phyloP scores from a whole-genome alignment of 2,113 vertebrate genomes.

The Chinchilla lanigera region DNA sequence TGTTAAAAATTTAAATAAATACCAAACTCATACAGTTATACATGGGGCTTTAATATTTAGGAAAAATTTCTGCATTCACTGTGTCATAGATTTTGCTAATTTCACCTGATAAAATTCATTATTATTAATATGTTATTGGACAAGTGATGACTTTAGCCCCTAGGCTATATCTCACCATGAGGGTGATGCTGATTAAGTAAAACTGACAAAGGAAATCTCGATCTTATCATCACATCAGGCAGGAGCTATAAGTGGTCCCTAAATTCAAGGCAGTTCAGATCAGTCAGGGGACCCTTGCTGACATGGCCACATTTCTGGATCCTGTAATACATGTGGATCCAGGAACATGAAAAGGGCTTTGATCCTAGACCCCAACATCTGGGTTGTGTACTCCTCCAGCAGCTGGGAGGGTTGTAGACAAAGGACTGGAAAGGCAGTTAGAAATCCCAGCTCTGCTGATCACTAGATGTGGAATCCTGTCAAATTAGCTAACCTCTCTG shows the following conservation, averaged over 20 bases:
- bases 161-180: not conserved
- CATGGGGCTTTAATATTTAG: not conserved
- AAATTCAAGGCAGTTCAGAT: not conserved
- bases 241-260: not conserved
- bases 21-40: not conserved
- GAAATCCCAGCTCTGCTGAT: not conserved
- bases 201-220: slow-evolving; percentile 1
- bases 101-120: not conserved
- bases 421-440: not conserved
- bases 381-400: fast-evolving
- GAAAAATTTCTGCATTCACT: not conserved
- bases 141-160: not conserved
- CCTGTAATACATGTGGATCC: not conserved
- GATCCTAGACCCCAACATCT: not conserved
- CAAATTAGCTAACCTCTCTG: not conserved
- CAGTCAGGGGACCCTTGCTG: not conserved
- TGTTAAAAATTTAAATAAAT: not conserved
- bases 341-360: not conserved
- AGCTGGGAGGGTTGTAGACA: not conserved
- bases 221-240: not conserved
- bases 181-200: not conserved
- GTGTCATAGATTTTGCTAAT: not conserved
- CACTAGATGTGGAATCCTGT: not conserved
- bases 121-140: not conserved
- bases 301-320: not conserved